Evolutionary conservation across 2,113 vertebrate genomes (phyloP).

Genomic region (Clinocottus analis): DNA sequence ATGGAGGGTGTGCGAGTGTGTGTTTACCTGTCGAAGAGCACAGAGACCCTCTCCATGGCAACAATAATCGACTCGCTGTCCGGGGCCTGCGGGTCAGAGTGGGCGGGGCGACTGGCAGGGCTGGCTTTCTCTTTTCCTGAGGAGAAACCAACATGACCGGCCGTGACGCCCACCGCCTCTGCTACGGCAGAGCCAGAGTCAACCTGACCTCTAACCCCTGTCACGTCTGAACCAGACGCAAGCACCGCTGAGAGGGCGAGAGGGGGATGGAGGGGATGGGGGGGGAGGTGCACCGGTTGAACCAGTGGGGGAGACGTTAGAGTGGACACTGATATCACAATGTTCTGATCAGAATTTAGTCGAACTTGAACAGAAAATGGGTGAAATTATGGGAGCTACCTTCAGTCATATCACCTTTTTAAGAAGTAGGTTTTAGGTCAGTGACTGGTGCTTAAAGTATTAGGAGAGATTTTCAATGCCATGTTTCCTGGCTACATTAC

Average conservation of each 20-base stretch:
- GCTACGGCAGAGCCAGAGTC: conserved; percentile 75
- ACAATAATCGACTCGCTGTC: conserved; percentile 98
- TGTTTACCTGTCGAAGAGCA: conserved; percentile 96
- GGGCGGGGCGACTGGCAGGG: conserved; percentile 86
- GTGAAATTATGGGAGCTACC: conserved; percentile 27
- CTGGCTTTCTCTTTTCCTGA: conserved; percentile 97
- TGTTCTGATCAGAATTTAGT: conserved; percentile 56
- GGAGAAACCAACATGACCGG: conserved; percentile 77
- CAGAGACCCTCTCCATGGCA: conserved; percentile 98
- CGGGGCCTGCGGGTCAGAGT: conserved; percentile 86
- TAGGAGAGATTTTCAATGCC: conserved; percentile 7
- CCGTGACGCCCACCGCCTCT: conserved; percentile 76
- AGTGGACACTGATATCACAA: conserved; percentile 52
- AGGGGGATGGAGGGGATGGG: conserved; percentile 46
- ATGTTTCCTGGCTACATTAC: conserved; percentile 21
- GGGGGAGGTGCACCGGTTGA: conserved; percentile 42
- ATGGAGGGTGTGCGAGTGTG: not conserved
- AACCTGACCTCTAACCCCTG: conserved; percentile 82
- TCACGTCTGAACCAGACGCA: conserved; percentile 76
- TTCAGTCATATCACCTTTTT: conserved; percentile 21
- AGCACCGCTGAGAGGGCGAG: conserved; percentile 81
- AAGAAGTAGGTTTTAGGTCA: not conserved
- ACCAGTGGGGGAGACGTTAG: conserved; percentile 66
- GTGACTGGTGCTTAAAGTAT: conserved; percentile 37
- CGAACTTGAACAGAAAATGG: conserved; percentile 26